Percentiles rank a stretch among this genome's conserved stretches.
Evolutionary conservation across 2,888 invertebrate species (phyloP).

Genomic region (Melitaea athalia): DNA sequence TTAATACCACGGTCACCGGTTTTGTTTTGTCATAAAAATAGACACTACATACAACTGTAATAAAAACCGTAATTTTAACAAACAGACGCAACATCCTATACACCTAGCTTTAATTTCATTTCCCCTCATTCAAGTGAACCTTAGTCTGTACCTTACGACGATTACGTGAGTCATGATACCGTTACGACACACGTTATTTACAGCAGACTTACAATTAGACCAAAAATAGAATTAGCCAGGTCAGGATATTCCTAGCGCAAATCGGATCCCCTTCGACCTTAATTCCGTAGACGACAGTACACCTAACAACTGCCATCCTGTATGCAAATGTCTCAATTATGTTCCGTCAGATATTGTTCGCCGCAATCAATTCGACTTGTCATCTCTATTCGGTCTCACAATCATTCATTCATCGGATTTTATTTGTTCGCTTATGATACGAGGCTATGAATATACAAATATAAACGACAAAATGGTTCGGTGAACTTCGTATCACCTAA

Average conservation of each 20-base stretch:
- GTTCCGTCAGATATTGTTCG: conserved; percentile 28
- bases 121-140: conserved; percentile 7
- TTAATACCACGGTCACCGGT: not conserved
- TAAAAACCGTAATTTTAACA: not conserved
- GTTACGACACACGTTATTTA: conserved; percentile 3
- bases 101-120: not conserved
- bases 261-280: conserved; percentile 26
- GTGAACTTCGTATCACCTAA: too few relatives aligned
- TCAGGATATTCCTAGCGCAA: conserved; percentile 26
- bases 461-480: too few relatives aligned
- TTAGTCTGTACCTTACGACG: not conserved
- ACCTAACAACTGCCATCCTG: conserved; percentile 43
- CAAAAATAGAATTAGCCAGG: conserved; percentile 28
- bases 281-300: conserved; percentile 18
- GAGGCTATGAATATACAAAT: too few relatives aligned
- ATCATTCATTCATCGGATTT: not conserved
- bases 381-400: conserved; percentile 15
- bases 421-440: not conserved
- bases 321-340: conserved; percentile 53
- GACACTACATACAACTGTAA: not conserved
- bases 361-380: conserved; percentile 32
- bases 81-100: conserved; percentile 9
- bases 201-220: conserved; percentile 4
- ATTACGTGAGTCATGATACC: conserved; percentile 2
- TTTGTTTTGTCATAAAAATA: not conserved